Percentiles rank a stretch among this genome's conserved stretches.
These are phyloP conservation scores for Pan troglodytes DNA, from an alignment of 2,113 vertebrate species.

Conservation along the genomic window NHGRI_mPanTro3-v2.1_pri NC_072403.2:153195501-153196000, in stretches of 20 bases:
- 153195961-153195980: not conserved
- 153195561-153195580: not conserved
- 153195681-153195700: not conserved
- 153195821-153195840: not conserved
- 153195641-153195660: not conserved
- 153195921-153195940: not conserved
- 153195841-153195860: not conserved
- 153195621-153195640: not conserved
- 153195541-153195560: not conserved
- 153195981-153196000: not conserved
- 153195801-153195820: not conserved
- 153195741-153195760: not conserved
- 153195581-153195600: not conserved
- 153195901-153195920: not conserved
- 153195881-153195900: not conserved
- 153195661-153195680: not conserved
- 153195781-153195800: not conserved
- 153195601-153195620: not conserved
- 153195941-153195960: not conserved
- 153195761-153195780: not conserved
- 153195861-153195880: not conserved
- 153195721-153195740: not conserved
- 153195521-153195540: not conserved
- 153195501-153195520: not conserved
- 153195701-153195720: not conserved